Evolutionary conservation across 2,797 vertebrate genomes (phyloP).

Genomic region (Neosalanx taihuensis): DNA sequence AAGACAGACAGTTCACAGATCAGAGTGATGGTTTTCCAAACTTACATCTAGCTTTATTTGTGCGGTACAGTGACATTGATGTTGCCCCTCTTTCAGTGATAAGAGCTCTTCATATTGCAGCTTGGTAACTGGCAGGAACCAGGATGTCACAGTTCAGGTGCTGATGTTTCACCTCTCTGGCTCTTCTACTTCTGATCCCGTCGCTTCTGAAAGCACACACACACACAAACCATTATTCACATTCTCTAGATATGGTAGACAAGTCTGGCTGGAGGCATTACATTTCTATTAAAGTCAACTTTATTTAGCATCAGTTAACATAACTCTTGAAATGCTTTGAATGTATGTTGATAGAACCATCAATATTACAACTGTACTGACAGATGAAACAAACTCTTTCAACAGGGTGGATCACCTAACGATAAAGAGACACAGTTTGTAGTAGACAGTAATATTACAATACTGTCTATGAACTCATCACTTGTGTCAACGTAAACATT

Average conservation of each 20-base stretch:
- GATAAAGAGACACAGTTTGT: background rate
- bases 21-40: slow-evolving; percentile 23
- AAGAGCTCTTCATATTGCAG: slow-evolving; percentile 53
- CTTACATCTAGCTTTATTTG: slow-evolving; percentile 39
- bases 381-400: background rate
- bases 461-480: too few relatives aligned
- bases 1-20: slow-evolving; percentile 27
- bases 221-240: background rate
- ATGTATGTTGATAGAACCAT: background rate
- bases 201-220: slow-evolving; percentile 47
- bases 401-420: background rate
- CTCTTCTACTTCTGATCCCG: slow-evolving; percentile 50
- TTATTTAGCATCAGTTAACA: background rate
- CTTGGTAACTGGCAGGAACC: slow-evolving; percentile 13
- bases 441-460: too few relatives aligned
- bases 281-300: background rate
- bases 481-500: too few relatives aligned
- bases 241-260: background rate
- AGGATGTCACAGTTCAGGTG: slow-evolving; percentile 18
- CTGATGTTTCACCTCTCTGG: slow-evolving; percentile 23
- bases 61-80: slow-evolving; percentile 35
- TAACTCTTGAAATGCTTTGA: background rate
- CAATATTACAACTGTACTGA: background rate
- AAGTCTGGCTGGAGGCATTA: background rate
- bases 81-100: slow-evolving; percentile 39